A percentile compares a stretch with the other conserved stretches of the same genome.
phyloP scores from a whole-genome alignment of 2,797 vertebrate species.

The Smutsia temminckii region DNA sequence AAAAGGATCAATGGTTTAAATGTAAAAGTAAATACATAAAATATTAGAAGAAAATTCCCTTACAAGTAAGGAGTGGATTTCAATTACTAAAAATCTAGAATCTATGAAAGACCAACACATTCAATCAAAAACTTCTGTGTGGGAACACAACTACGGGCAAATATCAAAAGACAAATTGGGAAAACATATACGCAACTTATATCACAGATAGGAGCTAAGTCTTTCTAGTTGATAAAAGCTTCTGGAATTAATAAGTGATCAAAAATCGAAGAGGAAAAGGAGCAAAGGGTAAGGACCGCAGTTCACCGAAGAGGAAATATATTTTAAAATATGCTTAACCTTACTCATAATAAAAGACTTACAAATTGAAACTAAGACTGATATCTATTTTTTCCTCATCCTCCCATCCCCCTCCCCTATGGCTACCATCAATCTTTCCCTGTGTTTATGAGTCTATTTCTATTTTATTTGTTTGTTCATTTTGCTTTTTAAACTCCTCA shows the following conservation, averaged over 20 bases:
- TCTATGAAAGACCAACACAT: not conserved
- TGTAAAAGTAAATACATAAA: slow-evolving; percentile 53
- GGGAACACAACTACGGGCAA: not conserved
- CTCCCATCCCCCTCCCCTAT: no score
- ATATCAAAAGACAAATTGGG: not conserved
- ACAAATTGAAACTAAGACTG: not conserved
- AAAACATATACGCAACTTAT: not conserved
- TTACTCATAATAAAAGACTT: not conserved
- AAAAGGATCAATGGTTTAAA: slow-evolving; percentile 49
- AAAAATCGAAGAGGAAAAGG: not conserved
- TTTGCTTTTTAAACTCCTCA: no score
- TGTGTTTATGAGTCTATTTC: no score
- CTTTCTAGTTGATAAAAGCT: slow-evolving; percentile 14
- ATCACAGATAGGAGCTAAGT: not conserved
- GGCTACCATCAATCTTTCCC: no score
- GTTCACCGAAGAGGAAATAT: not conserved
- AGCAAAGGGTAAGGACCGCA: not conserved
- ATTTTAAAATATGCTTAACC: not conserved
- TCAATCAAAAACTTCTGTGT: not conserved
- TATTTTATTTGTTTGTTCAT: no score
- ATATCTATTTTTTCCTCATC: not conserved
- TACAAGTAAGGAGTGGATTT: slow-evolving; percentile 8
- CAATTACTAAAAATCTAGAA: slow-evolving; percentile 37
- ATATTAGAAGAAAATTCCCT: slow-evolving; percentile 31
- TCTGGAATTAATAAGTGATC: not conserved